Conservation (phyloP, 2,888 invertebrate genomes). For the Eilema caniola region DNA sequence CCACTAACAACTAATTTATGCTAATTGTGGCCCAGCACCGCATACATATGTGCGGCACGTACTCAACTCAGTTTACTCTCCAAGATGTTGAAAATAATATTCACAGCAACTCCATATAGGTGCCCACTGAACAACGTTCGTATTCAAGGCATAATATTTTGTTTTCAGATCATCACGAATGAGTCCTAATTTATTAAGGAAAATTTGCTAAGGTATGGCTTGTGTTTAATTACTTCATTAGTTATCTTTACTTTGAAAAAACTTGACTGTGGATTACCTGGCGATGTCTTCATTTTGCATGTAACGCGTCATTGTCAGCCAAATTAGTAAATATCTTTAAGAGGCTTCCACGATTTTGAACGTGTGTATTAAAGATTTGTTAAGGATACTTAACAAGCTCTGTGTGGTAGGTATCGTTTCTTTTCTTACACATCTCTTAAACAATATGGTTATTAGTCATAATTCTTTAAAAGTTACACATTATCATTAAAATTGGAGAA, state of each 20-base stretch:
- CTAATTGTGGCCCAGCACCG: constrained; percentile 70
- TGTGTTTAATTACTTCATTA: background rate
- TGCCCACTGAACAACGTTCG: constrained; percentile 30
- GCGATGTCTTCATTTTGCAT: background rate
- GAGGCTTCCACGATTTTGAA: background rate
- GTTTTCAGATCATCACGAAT: constrained; percentile 14
- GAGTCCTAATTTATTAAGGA: background rate
- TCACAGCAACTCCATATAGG: constrained; percentile 47
- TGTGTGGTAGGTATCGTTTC: too few relatives aligned
- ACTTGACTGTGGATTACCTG: background rate
- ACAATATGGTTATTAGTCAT: too few relatives aligned
- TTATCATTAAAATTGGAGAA: too few relatives aligned
- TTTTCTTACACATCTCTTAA: too few relatives aligned
- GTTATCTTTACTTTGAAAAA: background rate
- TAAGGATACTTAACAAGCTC: too few relatives aligned
- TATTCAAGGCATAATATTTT: constrained; percentile 28
- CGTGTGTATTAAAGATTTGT: too few relatives aligned
- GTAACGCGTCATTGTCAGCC: background rate
- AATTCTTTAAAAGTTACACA: too few relatives aligned
- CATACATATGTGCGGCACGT: constrained; percentile 79
- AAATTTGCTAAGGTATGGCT: constrained; percentile 5
- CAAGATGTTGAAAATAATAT: constrained; percentile 55
- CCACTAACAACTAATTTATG: constrained; percentile 84
- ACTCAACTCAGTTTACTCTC: constrained; percentile 66
- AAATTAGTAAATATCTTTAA: background rate